Evolutionary conservation across 92 coral and sea anemone genomes (phyloP).

Genomic region (Pocillopora meandrina): DNA sequence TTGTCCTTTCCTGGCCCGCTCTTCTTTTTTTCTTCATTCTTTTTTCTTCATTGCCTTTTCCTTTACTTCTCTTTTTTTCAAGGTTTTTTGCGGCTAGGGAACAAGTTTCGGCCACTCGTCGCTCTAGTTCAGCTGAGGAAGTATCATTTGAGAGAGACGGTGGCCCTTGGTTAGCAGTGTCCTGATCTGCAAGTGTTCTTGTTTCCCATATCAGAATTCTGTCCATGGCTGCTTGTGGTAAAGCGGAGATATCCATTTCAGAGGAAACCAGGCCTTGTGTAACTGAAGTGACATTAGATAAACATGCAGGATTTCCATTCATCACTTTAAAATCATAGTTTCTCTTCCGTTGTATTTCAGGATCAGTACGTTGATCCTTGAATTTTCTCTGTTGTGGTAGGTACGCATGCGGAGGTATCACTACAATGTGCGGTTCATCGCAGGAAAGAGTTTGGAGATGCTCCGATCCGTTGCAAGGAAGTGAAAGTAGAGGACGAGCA

Average conservation of each 20-base stretch:
- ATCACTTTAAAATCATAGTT: too few species aligned
- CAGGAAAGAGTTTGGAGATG: background rate
- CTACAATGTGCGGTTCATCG: background rate
- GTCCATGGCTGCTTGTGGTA: too few species aligned
- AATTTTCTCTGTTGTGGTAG: background rate
- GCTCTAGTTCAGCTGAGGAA: conserved; percentile 24
- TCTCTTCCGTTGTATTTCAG: background rate
- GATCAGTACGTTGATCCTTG: background rate
- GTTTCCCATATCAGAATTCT: too few species aligned
- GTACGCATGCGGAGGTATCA: background rate
- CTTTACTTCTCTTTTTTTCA: conserved; percentile 21
- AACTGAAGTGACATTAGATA: too few species aligned
- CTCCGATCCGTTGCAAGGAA: background rate
- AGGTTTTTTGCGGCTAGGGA: conserved; percentile 10
- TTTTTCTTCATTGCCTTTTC: conserved; percentile 10
- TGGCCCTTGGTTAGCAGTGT: too few species aligned
- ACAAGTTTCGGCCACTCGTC: background rate
- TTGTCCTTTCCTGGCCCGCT: conserved; percentile 14
- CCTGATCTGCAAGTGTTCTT: too few species aligned
- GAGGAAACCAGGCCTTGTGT: too few species aligned
- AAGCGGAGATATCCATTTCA: too few species aligned
- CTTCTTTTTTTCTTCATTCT: conserved; percentile 19
- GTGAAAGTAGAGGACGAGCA: background rate
- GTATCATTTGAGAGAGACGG: conserved; percentile 8
- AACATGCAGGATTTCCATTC: too few species aligned